These are phyloP conservation scores for Gadopsis bispinosus DNA, from an alignment of 2,797 vertebrate species.

Conservation along the genomic window DNA sequence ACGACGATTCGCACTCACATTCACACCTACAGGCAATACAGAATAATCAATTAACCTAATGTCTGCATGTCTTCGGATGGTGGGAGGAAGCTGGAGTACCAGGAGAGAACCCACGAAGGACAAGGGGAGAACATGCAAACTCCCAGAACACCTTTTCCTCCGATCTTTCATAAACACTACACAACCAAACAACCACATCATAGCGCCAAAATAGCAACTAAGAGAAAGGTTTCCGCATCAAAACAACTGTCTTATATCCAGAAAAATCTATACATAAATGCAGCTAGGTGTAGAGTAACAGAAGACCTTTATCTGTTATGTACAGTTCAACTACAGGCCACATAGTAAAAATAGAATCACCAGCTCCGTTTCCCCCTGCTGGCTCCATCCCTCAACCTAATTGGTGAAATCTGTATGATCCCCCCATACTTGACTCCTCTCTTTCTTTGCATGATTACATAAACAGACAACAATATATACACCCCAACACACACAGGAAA, in stretches of 20 bases:
- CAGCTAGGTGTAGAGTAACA: neutral
- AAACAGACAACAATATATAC: slow-evolving; percentile 45
- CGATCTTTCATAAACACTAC: slow-evolving; percentile 28
- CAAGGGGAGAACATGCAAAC: too few relatives aligned
- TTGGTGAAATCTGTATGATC: slow-evolving; percentile 18
- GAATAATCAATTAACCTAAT: too few relatives aligned
- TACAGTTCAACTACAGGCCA: neutral
- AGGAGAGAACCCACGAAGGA: too few relatives aligned
- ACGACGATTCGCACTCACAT: too few relatives aligned
- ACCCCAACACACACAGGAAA: slow-evolving; percentile 74
- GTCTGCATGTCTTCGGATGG: too few relatives aligned
- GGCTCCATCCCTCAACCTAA: neutral
- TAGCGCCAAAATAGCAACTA: slow-evolving; percentile 4
- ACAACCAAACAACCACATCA: slow-evolving; percentile 45
- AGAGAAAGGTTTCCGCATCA: neutral
- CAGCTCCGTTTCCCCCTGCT: neutral
- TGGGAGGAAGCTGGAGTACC: too few relatives aligned
- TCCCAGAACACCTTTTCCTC: too few relatives aligned
- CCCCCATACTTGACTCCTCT: slow-evolving; percentile 23
- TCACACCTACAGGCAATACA: too few relatives aligned
- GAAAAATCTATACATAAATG: neutral
- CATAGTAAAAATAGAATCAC: neutral
- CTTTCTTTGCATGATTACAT: slow-evolving; percentile 41
- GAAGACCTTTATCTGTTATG: neutral
- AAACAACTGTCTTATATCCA: slow-evolving; percentile 5